phyloP scores from a whole-genome alignment of 2,113 vertebrate species.

The Perccottus glenii region DNA sequence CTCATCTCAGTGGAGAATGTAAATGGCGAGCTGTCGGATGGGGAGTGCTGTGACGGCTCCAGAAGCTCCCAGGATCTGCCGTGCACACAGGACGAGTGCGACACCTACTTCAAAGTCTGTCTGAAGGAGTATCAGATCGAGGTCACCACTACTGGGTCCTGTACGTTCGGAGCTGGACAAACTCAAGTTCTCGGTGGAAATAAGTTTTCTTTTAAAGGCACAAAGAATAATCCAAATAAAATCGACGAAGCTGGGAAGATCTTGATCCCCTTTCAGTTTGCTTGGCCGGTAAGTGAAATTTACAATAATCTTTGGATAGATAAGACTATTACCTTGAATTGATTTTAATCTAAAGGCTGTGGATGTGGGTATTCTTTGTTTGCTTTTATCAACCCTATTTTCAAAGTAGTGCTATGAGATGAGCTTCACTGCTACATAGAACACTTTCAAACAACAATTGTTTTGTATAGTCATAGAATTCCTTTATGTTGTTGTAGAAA shows the following conservation, averaged over 20 bases:
- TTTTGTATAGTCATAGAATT: too few species aligned
- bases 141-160: slow-evolving; percentile 82
- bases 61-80: slow-evolving; percentile 83
- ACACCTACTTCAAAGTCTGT: slow-evolving; percentile 94
- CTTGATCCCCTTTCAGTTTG: slow-evolving; percentile 92
- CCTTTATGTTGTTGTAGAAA: too few species aligned
- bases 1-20: slow-evolving; percentile 93
- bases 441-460: too few species aligned
- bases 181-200: slow-evolving; percentile 96
- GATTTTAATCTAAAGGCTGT: too few species aligned
- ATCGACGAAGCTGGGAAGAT: slow-evolving; percentile 84
- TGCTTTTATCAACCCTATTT: too few species aligned
- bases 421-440: too few species aligned
- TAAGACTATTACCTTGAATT: not conserved
- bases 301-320: not conserved
- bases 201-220: slow-evolving; percentile 87
- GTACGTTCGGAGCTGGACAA: slow-evolving; percentile 88
- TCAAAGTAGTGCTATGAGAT: too few species aligned
- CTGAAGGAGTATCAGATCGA: slow-evolving; percentile 95
- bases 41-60: slow-evolving; percentile 93
- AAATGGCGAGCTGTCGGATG: slow-evolving; percentile 92
- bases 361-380: too few species aligned
- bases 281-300: slow-evolving; percentile 90
- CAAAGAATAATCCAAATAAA: slow-evolving; percentile 76
- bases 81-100: slow-evolving; percentile 93